Percentiles rank a stretch among this genome's conserved stretches.
phyloP scores from a whole-genome alignment of 2,888 invertebrate species.

The Polydesmus complanatus region DNA sequence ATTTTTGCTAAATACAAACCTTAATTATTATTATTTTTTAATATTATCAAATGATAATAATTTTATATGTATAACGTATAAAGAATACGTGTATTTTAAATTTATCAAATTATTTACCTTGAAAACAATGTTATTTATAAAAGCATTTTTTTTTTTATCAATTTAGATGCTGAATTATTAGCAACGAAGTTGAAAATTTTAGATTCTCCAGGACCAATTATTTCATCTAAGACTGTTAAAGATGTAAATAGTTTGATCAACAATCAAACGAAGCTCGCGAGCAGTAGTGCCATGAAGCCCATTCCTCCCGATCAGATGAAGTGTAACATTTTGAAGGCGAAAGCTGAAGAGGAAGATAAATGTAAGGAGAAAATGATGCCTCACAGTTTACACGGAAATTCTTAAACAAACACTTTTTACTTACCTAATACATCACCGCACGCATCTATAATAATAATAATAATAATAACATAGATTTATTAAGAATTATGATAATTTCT shows the following conservation, averaged over 20 bases:
- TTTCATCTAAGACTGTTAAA: conserved; percentile 21
- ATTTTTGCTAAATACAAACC: too few species aligned
- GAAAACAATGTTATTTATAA: not conserved
- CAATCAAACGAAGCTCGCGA: conserved; percentile 27
- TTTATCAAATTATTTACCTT: too few species aligned
- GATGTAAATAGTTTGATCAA: conserved; percentile 33
- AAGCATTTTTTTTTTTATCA: conserved; percentile 12
- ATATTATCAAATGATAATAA: not conserved
- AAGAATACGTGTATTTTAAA: too few species aligned
- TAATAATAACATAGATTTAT: too few species aligned
- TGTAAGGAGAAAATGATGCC: conserved; percentile 13
- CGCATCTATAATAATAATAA: too few species aligned
- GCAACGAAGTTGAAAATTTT: conserved; percentile 32
- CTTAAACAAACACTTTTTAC: not conserved
- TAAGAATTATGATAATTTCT: too few species aligned
- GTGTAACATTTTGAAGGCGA: conserved; percentile 83
- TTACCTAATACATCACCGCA: not conserved
- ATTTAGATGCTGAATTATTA: conserved; percentile 22
- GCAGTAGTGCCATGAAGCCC: conserved; percentile 35
- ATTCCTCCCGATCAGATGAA: conserved; percentile 82
- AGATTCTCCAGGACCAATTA: conserved; percentile 23
- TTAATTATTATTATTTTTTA: not conserved
- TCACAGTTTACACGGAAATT: not conserved
- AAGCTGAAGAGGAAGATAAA: conserved; percentile 49
- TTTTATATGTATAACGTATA: not conserved